Evolutionary conservation across 2,888 invertebrate genomes (phyloP).

Genomic region (Oligia fasciuncula): DNA sequence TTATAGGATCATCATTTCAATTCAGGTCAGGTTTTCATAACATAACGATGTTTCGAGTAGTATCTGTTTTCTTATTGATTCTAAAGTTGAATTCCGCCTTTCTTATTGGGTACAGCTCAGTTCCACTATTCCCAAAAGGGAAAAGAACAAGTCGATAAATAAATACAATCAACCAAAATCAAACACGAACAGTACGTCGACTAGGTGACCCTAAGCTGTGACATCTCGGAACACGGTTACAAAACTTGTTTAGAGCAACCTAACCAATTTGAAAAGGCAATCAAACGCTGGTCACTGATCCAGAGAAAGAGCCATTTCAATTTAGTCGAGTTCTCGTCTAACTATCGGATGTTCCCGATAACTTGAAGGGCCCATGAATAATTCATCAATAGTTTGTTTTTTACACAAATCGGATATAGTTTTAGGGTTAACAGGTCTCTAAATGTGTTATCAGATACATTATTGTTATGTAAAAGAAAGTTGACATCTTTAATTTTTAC

Average conservation of each 20-base stretch:
- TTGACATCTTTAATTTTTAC: conserved; percentile 57
- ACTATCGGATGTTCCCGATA: conserved; percentile 55
- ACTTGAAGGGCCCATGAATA: conserved; percentile 66
- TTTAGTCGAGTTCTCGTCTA: conserved; percentile 49
- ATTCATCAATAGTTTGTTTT: conserved; percentile 61
- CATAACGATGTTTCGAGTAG: background rate
- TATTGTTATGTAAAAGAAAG: conserved; percentile 64
- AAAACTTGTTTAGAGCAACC: conserved; percentile 61
- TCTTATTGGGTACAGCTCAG: conserved; percentile 12
- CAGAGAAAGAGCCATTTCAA: conserved; percentile 29
- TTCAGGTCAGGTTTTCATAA: background rate
- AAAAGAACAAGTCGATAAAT: conserved; percentile 46
- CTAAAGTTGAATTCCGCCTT: background rate
- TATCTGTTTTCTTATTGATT: background rate
- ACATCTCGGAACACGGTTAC: conserved; percentile 67
- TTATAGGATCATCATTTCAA: background rate
- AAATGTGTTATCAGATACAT: conserved; percentile 55
- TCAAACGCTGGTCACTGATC: conserved; percentile 15
- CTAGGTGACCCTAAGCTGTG: conserved; percentile 60
- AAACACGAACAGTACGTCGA: conserved; percentile 48
- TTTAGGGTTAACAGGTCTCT: conserved; percentile 65
- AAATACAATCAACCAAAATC: conserved; percentile 59
- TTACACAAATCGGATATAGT: conserved; percentile 66
- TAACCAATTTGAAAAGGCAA: conserved; percentile 49
- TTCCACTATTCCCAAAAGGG: conserved; percentile 39